Base-by-base conservation (phyloP, 2,888 invertebrate genomes). In the Agrotis clavis region DNA sequence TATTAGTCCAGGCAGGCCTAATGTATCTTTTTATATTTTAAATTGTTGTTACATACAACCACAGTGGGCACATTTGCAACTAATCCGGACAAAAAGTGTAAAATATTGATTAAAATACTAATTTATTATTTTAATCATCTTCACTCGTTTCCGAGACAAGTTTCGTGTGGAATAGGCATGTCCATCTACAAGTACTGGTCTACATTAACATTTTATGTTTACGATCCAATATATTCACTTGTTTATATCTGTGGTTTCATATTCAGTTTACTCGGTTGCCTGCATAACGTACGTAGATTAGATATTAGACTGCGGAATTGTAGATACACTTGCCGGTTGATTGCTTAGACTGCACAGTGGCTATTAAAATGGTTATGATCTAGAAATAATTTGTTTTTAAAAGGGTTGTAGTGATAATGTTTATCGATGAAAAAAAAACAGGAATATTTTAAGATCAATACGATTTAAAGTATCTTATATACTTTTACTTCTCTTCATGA, bases 121-220 rank as follows among this genome's bases (percentile, higher is more conserved):
- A n/a, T 41, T 41, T 41, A 11, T 47, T 9, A 41, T n/a, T 45
- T 45, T 7, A 48, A 48, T 18, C 14, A 2, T 56, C 18, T n/a
- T 41, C 13, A 13, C 2, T 13, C 19, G 13, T 41, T 65, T 45
- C 14, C 21, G 30, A 45, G 18, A 48, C 48, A 47, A 54, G 65
- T 66, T 61, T 66, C 19, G 21, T 51, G 56, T 56, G 65, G 48
- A 57, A 54, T 68, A 18, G 48, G 21, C 72, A 60, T 65, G 71
- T 53, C 65, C 67, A 79, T 74, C 67, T 21, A 70, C 65, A 51
- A 30, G 67, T 67, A 53, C 67, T 63, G n/a, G 59, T 54, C 54
- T 53, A 79, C 77, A 86, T 87, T 88, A 86, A 86, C 85, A 88
- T 88, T 86, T 83, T 74, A 86, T 85, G 82, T 88, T 86, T 84